Evolutionary conservation across 2,888 invertebrate species (phyloP).

Genomic region (Exephanes ischioxanthus): DNA sequence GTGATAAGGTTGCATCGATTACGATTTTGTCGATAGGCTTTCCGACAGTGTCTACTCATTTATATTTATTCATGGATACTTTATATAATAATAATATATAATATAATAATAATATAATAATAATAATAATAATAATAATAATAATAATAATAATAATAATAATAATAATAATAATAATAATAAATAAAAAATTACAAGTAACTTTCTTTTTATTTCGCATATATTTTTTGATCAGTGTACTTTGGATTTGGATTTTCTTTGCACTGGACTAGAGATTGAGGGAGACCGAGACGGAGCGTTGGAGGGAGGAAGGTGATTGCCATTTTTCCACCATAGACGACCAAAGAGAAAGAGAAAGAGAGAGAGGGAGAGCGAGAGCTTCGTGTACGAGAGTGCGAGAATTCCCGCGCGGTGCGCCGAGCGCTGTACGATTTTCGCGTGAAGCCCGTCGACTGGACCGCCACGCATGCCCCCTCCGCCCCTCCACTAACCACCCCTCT

Average conservation of each 20-base stretch:
- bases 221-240: background rate
- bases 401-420: slow-evolving; percentile 67
- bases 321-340: background rate
- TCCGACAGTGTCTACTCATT: too few relatives aligned
- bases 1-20: too few relatives aligned
- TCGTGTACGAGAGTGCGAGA: slow-evolving; percentile 66
- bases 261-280: background rate
- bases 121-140: background rate
- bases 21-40: too few relatives aligned
- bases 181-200: background rate
- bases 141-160: background rate
- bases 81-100: too few relatives aligned
- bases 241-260: background rate
- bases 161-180: background rate
- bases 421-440: slow-evolving; percentile 79
- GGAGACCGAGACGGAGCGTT: slow-evolving; percentile 36
- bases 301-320: background rate
- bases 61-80: too few relatives aligned
- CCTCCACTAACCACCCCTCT: slow-evolving; percentile 70
- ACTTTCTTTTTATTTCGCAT: background rate
- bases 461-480: slow-evolving; percentile 79
- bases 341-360: background rate
- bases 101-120: too few relatives aligned
- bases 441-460: slow-evolving; percentile 84
- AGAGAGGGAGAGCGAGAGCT: slow-evolving; percentile 35